Evolutionary conservation across 2,113 vertebrate genomes (phyloP).

Genomic region (Corythornis cristatus): DNA sequence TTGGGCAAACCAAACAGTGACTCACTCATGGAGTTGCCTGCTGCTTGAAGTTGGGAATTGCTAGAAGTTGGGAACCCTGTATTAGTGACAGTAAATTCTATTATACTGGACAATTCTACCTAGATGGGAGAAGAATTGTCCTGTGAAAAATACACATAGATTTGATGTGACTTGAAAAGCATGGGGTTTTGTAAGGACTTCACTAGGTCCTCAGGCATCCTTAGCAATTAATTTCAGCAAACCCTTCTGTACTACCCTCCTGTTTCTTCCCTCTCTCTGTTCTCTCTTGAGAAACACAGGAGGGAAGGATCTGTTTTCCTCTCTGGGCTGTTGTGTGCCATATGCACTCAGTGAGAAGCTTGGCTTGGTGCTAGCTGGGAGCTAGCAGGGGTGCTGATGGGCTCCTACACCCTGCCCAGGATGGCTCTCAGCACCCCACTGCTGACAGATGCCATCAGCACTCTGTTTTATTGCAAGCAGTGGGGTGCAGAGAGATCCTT

Average conservation of each 20-base stretch:
- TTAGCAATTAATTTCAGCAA: background rate
- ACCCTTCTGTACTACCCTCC: background rate
- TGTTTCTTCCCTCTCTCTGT: background rate
- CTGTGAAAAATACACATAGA: background rate
- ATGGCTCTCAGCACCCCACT: rapidly evolving
- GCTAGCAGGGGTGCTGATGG: background rate
- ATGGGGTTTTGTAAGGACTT: background rate
- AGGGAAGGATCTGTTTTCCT: background rate
- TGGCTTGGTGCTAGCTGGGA: background rate
- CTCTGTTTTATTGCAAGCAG: background rate
- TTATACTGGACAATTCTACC: background rate
- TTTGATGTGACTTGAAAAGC: background rate
- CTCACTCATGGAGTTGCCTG: background rate
- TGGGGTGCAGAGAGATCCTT: background rate
- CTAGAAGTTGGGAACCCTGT: background rate
- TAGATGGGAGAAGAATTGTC: background rate
- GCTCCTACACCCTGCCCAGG: background rate
- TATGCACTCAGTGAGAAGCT: background rate
- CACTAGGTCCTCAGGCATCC: background rate
- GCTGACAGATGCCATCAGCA: background rate
- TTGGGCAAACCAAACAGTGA: background rate
- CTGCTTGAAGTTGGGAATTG: background rate
- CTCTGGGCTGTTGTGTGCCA: background rate
- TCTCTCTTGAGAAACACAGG: background rate
- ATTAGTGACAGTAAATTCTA: background rate